Base-by-base conservation (phyloP, 2,113 vertebrate genomes). In the Chionodraco myersi region DNA sequence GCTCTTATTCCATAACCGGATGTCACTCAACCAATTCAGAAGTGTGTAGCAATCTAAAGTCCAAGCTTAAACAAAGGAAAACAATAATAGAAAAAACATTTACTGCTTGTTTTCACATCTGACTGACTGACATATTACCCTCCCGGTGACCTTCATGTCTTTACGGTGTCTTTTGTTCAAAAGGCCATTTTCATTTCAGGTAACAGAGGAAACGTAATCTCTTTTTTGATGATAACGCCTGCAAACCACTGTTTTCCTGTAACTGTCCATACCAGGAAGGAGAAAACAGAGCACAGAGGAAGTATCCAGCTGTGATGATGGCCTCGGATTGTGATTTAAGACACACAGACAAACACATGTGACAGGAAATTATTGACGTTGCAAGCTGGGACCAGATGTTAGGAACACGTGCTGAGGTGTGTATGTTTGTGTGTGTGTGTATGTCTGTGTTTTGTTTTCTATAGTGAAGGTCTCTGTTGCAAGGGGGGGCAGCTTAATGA, bases 271-370 rank as follows among this genome's bases (percentile, higher is more conserved):
- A 74, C 45, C 52, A 61, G 71, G 64, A 78, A 85, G 18, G 12
- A 70, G 30, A 57, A 61, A 36, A 62, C 49, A 45, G 13, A 77
- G 56, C 54, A 36, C 30, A 1, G 11, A 66, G 64, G 66, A 76
- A 71, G 67, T 60, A 45, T 85, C 88, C 83, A 83, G 86, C 86
- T 89, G 83, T 76, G 86, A 91, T 82, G 77, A 86, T 83, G 16
- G 85, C 75, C 61, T 71, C 5, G 5, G 54, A 65, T 77, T 86
- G 79, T 73, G 79, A 84, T 82, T 85, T 76, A 67, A 65, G 30
- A 60, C 80, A 21, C 48, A 30, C 3, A n/a, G 51, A 73, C 49
- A 58, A 15, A 53, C 44, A 30, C 48, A 56, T 8, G 26, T 57
- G 70, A 83, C 72, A 84, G 69, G 45, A 84, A 79, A 72, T 76